Conservation (phyloP, 2,113 vertebrate genomes). For the Ancistrus triradiatus region DNA sequence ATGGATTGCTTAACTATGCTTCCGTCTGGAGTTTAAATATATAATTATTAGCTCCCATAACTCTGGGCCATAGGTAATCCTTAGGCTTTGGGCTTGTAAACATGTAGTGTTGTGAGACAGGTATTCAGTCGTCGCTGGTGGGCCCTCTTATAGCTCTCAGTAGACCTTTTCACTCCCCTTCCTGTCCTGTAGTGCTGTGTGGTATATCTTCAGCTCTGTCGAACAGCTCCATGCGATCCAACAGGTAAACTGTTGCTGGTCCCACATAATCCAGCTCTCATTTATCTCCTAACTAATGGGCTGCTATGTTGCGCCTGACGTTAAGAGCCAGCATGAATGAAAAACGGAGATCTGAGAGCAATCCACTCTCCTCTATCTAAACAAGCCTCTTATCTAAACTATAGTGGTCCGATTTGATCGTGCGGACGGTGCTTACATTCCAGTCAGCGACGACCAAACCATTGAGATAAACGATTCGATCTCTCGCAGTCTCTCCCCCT, state of each 20-base stretch:
- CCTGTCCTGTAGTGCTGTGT: background rate
- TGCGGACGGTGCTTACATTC: constrained; percentile 26
- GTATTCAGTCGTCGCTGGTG: too few relatives aligned
- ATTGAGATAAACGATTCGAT: constrained; percentile 29
- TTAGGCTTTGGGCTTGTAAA: too few relatives aligned
- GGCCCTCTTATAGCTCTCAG: too few relatives aligned
- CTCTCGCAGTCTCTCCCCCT: constrained; percentile 35
- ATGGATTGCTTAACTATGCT: too few relatives aligned
- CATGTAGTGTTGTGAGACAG: too few relatives aligned
- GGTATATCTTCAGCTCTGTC: constrained; percentile 13
- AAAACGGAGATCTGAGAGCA: background rate
- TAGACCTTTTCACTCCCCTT: constrained; percentile 7
- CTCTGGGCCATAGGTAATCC: too few relatives aligned
- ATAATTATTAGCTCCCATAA: too few relatives aligned
- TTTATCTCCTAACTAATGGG: background rate
- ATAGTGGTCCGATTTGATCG: constrained; percentile 19
- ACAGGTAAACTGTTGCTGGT: background rate
- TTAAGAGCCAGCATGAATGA: constrained; percentile 15
- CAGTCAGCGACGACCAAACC: constrained; percentile 13
- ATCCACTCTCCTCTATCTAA: constrained; percentile 14
- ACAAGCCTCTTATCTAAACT: constrained; percentile 24
- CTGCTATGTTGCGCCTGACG: background rate
- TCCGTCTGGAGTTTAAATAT: too few relatives aligned
- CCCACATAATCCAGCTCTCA: background rate
- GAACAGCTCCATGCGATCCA: background rate